Base-by-base conservation (phyloP, 2,888 invertebrate species). In the Lepas anatifera region DNA sequence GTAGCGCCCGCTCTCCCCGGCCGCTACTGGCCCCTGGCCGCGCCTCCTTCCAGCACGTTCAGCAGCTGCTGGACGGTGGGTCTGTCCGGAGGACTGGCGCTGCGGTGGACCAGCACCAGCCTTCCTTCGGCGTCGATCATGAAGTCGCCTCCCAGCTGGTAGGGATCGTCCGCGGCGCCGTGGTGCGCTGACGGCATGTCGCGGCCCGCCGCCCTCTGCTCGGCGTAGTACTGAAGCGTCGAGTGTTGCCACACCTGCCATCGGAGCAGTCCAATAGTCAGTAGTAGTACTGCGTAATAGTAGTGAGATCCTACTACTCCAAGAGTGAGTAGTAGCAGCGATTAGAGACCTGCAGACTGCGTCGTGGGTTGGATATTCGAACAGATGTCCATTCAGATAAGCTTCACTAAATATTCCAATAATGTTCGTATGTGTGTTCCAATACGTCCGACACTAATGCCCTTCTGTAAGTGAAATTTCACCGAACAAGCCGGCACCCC, bases 111-210 rank as follows among this genome's bases (percentile, higher is more conserved):
- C 41, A 74, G 74, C 18, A 69, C 66, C 8, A 74, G 63, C 11
- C 70, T 70, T 1, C 72, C 73, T 2, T 68, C 25, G 27, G 37
- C 37, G 52, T 74, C 69, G 11, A 76, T 35, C 3, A 76, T 69
- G 25, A 76, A 71, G 70, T 77, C 76, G 46, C 77, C 77, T 11
- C 76, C 77, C 74, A 76, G 73, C 71, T 76, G 77, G 46, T 76
- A 74, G 3, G 72, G 71, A 68, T 77, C 77, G 70, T 76, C 76
- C 35, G 72, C 35, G 13, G 75, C 48, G 50, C 74, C 74, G 27
- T 70, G 43, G 27, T 73, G 73, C 1, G 73, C 73, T 10, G 72
- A n/a, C 10, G 75, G 73, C 11, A 75, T 70, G 16, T 58, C 41
- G 16, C 48, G 66, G 4, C 70, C 72, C 37, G 52, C 48, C 35